phyloP scores from a whole-genome alignment of 2,797 vertebrate species.

The Melanotaenia pygmaea region DNA sequence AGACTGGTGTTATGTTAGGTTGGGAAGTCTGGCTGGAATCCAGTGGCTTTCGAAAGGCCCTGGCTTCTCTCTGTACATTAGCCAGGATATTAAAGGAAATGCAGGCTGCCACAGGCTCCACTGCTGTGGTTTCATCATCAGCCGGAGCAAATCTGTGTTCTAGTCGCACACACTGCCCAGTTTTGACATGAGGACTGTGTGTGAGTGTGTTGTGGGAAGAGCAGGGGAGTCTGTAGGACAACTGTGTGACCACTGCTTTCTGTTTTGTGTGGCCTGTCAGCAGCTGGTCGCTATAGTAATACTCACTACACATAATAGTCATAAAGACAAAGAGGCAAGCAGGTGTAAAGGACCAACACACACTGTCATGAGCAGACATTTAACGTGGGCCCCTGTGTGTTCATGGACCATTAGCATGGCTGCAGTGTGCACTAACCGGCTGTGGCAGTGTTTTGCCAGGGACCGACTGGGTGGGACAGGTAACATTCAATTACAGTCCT shows the following conservation, averaged over 20 bases:
- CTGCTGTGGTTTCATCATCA: constrained; percentile 80
- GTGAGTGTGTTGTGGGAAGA: constrained; percentile 55
- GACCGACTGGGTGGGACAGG: constrained; percentile 70
- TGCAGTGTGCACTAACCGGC: constrained; percentile 62
- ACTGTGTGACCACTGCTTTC: constrained; percentile 71
- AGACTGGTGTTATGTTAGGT: constrained; percentile 67
- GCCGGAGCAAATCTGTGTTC: constrained; percentile 78
- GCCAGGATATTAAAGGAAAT: constrained; percentile 85
- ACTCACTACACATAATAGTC: constrained; percentile 69
- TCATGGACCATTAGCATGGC: constrained; percentile 74
- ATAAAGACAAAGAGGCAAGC: constrained; percentile 58
- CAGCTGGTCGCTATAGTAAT: constrained; percentile 71
- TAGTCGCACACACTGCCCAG: constrained; percentile 74
- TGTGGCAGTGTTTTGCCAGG: constrained; percentile 64
- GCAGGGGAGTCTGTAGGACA: constrained; percentile 54
- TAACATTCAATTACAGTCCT: constrained; percentile 68
- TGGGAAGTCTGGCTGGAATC: constrained; percentile 71
- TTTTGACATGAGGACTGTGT: constrained; percentile 65
- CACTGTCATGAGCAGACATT: constrained; percentile 42
- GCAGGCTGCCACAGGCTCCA: constrained; percentile 77
- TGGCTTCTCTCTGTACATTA: constrained; percentile 82
- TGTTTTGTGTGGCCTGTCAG: constrained; percentile 73
- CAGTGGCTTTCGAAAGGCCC: constrained; percentile 73
- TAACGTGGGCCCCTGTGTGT: constrained; percentile 58
- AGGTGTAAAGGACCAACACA: constrained; percentile 50